Base-by-base conservation (phyloP, 2,797 vertebrate genomes). In the Karalla daura region DNA sequence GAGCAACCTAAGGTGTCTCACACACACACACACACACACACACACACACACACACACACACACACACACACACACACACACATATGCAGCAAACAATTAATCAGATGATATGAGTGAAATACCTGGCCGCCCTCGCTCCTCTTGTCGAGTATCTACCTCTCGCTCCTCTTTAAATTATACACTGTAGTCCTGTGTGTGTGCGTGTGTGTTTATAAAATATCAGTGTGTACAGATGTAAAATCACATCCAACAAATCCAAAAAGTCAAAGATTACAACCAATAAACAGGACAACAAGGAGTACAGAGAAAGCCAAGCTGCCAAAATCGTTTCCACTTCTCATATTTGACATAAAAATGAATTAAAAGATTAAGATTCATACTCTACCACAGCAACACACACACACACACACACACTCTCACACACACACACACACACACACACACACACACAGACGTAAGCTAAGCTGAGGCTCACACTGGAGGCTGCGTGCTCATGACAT, bases 121-220 rank as follows among this genome's bases (percentile, higher is more conserved):
- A 39, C 62, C 73, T 49, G 64, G 66, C 73, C 63, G 66, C 49
- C 73, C 80, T 71, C 64, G 36, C 83, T 83, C 73, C 74, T 88
- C 83, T 83, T 47, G 81, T 78, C 60, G 66, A 90, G 88, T 89
- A 93, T 91, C 93, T 94, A 93, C 93, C 93, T 94, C 92, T 89
- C 74, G 62, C 86, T 83, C 83, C 76, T 86, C 75, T 86, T 80
- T 74, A 68, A 77, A 73, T 49, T 58, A 88, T 82, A 91, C 89
- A 91, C 90, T 92, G 90, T 87, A 88, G 67, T 52, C 71, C 50
- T 54, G 27, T 66, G 82, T 81, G 78, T 86, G 69, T 47, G 62
- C 67, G 65, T 80, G 30, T 56, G 50, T 45, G 55, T 24, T 21
- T 65, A 27, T 37, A 12, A 10, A 23, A 7, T 18, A 17, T 39